These are phyloP conservation scores for Tamias sibiricus DNA, from an alignment of 2,113 vertebrate species.

Conservation along the genomic window DNA sequence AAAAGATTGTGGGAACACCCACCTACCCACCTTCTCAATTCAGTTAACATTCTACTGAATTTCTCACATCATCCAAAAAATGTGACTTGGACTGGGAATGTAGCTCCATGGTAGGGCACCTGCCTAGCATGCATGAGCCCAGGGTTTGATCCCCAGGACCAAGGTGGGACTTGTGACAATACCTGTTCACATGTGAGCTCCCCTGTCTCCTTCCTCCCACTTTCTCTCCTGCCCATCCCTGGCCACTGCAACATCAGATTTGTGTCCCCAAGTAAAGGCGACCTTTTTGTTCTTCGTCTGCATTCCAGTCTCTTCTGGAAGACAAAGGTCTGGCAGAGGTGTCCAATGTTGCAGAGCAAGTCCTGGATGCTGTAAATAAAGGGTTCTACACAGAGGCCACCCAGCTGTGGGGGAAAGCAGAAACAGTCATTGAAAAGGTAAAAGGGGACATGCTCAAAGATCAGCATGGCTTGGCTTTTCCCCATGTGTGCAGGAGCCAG, in stretches of 20 bases:
- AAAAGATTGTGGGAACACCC: neutral
- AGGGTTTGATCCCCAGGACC: neutral
- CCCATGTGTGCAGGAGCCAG: rapidly evolving
- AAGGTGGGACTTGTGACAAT: too few relatives aligned
- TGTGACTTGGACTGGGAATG: neutral
- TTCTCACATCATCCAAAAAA: neutral
- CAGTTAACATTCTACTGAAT: neutral
- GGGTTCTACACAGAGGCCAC: constrained; percentile 91
- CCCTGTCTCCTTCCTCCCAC: neutral
- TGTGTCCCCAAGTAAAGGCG: neutral
- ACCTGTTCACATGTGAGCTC: rapidly evolving
- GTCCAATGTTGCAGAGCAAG: constrained; percentile 87
- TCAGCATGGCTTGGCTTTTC: neutral
- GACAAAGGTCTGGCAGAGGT: constrained; percentile 93
- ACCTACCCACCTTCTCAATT: neutral
- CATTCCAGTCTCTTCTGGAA: constrained; percentile 94
- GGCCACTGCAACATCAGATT: neutral
- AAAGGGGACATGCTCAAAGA: rapidly evolving
- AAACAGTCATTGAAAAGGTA: constrained; percentile 93
- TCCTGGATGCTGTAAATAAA: constrained; percentile 90
- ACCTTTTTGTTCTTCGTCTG: constrained; percentile 43
- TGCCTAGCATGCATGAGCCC: neutral
- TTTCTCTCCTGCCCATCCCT: neutral
- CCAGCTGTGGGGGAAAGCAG: constrained; percentile 91
- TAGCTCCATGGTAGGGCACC: neutral